phyloP scores from a whole-genome alignment of 2,113 vertebrate species.

The Ursus arctos region DNA sequence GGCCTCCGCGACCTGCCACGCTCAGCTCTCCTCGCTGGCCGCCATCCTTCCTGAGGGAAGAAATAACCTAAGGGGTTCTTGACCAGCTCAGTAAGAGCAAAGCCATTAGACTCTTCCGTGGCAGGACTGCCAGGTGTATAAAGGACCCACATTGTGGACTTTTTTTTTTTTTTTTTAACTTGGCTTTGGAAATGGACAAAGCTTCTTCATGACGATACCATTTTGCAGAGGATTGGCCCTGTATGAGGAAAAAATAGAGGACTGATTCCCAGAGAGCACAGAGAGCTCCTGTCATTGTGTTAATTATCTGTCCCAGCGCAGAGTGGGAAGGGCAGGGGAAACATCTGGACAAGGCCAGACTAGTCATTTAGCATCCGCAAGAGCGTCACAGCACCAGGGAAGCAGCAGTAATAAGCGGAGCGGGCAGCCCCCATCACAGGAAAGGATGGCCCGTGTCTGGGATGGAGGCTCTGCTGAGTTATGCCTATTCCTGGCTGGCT shows the following conservation, averaged over 20 bases:
- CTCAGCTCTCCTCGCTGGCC: neutral
- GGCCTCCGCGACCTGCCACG: neutral
- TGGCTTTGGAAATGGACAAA: neutral
- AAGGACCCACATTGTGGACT: neutral
- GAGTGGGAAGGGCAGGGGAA: constrained; percentile 67
- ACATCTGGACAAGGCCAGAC: constrained; percentile 66
- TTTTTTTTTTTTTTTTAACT: neutral
- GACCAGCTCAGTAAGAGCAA: neutral
- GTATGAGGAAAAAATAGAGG: neutral
- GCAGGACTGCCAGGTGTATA: neutral
- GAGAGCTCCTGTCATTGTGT: constrained; percentile 2
- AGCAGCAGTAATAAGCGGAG: neutral
- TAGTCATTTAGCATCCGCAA: neutral
- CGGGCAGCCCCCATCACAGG: neutral
- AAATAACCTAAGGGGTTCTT: neutral
- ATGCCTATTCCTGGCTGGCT: neutral
- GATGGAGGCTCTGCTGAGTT: neutral
- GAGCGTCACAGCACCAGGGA: neutral
- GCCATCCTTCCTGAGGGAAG: neutral
- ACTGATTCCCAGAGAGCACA: constrained; percentile 25
- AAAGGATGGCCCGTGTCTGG: neutral
- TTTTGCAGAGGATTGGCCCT: neutral
- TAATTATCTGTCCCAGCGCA: constrained; percentile 1
- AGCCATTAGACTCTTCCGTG: neutral
- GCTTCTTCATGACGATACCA: neutral